These are phyloP conservation scores for Chinchilla lanigera DNA, from an alignment of 2,113 vertebrate genomes.

Conservation along the genomic window DNA sequence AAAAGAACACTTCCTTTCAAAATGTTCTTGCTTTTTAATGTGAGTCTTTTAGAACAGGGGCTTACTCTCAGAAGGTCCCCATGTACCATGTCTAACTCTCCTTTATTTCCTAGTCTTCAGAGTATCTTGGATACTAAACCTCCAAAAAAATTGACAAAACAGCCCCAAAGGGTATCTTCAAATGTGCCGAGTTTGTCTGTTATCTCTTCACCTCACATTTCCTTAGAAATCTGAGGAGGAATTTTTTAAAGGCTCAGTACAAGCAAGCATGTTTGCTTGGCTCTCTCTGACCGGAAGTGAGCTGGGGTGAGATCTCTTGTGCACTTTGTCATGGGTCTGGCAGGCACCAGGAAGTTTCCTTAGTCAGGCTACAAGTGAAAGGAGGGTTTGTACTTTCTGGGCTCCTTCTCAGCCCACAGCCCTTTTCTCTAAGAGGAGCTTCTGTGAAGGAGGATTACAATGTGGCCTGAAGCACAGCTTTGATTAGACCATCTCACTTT, in stretches of 20 bases:
- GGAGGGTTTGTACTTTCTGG: neutral
- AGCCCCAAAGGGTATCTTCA: neutral
- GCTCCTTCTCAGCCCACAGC: neutral
- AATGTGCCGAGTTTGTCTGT: conserved; percentile 42
- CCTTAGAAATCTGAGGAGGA: conserved; percentile 62
- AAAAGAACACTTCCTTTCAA: conserved; percentile 51
- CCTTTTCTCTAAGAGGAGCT: neutral
- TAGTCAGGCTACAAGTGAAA: neutral
- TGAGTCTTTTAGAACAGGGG: conserved; percentile 37
- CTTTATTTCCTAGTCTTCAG: conserved; percentile 49
- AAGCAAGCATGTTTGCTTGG: conserved; percentile 33
- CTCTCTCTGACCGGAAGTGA: conserved; percentile 61
- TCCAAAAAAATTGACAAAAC: conserved; percentile 24
- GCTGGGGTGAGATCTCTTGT: neutral
- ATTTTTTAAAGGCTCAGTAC: conserved; percentile 44
- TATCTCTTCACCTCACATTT: conserved; percentile 71
- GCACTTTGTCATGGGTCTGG: neutral
- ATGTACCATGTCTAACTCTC: conserved; percentile 28
- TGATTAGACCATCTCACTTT: neutral
- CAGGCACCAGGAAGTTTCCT: conserved; percentile 35
- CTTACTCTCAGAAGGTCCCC: conserved; percentile 18
- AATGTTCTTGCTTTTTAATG: conserved; percentile 31
- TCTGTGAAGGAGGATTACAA: neutral
- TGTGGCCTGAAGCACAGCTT: neutral
- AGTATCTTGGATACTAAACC: neutral